Conservation (phyloP, 92 coral and sea anemone genomes). For the Micromussa lordhowensis region DNA sequence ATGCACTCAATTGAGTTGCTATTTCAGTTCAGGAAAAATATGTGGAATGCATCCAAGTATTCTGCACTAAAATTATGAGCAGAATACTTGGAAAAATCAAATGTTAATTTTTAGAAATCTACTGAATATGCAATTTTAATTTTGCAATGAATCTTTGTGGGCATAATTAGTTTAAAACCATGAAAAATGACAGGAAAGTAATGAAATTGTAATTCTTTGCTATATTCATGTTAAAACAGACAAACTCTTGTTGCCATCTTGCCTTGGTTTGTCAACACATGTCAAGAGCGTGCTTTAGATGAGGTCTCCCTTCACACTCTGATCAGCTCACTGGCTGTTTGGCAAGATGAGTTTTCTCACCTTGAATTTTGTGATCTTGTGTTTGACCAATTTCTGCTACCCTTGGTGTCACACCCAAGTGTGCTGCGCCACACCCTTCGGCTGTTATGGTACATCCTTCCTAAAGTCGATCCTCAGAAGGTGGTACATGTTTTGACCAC, state of each 20-base stretch:
- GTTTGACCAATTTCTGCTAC: conserved; percentile 93
- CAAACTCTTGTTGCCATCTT: conserved; percentile 69
- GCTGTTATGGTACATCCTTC: conserved; percentile 84
- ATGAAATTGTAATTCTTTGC: neutral
- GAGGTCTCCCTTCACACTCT: conserved; percentile 92
- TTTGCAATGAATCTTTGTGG: neutral
- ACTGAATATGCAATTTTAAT: neutral
- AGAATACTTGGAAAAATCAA: too few species aligned
- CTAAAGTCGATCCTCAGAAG: conserved; percentile 94
- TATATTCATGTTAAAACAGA: conserved; percentile 10
- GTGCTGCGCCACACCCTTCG: conserved; percentile 88
- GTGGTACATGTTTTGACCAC: conserved; percentile 91
- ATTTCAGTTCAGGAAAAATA: neutral
- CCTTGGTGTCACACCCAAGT: conserved; percentile 77
- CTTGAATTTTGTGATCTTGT: conserved; percentile 87
- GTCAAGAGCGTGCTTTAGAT: conserved; percentile 83
- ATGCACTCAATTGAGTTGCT: neutral
- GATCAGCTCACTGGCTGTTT: conserved; percentile 71
- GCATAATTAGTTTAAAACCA: neutral
- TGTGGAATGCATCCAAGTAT: too few species aligned
- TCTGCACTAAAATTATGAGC: too few species aligned
- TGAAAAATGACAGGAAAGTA: neutral
- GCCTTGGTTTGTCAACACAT: conserved; percentile 86
- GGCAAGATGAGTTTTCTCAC: conserved; percentile 91
- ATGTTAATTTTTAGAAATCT: neutral